A percentile compares a stretch with the other conserved stretches of the same genome.
phyloP scores from a whole-genome alignment of 2,888 invertebrate genomes.

The Pandemis corylana region DNA sequence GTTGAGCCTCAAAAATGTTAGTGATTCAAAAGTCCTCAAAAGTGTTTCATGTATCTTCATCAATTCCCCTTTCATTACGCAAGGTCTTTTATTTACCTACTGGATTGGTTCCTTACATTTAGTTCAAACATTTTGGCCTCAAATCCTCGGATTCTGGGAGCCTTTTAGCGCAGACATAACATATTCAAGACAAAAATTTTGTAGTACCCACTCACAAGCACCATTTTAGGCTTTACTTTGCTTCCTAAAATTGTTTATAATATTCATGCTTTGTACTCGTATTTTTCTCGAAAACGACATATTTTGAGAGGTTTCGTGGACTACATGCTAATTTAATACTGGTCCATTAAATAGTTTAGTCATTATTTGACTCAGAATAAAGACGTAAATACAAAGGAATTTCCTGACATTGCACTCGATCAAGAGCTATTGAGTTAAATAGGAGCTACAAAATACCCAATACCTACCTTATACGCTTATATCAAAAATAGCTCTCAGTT shows the following conservation, averaged over 20 bases:
- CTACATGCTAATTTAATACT: background rate
- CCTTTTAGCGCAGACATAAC: background rate
- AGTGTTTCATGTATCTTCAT: no score
- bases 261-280: background rate
- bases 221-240: background rate
- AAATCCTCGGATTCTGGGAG: background rate
- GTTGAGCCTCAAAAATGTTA: no score
- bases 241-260: background rate
- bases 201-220: background rate
- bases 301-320: background rate
- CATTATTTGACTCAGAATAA: no score
- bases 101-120: background rate
- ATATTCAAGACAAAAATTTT: background rate
- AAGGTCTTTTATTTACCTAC: background rate
- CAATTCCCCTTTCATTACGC: no score
- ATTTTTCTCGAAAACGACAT: background rate
- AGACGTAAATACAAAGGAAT: no score
- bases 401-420: no score
- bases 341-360: background rate
- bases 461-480: no score
- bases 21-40: no score
- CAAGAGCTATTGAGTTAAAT: no score
- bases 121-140: background rate
- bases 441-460: no score
- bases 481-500: no score